phyloP scores from a whole-genome alignment of 2,797 vertebrate species.

The Gadopsis bispinosus region DNA sequence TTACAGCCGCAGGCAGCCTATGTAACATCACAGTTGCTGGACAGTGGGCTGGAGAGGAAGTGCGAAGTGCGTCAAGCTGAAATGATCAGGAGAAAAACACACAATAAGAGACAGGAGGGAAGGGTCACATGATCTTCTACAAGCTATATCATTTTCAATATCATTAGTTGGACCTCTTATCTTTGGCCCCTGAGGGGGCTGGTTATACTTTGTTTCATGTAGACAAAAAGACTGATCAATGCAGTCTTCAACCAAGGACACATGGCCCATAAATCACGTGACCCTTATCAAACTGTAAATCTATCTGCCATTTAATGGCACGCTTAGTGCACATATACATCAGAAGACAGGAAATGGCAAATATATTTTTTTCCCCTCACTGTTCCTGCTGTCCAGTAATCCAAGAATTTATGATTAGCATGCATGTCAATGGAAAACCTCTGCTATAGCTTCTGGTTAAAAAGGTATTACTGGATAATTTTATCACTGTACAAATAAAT shows the following conservation, averaged over 20 bases:
- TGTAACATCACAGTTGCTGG: conserved; percentile 69
- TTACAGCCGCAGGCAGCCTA: conserved; percentile 62
- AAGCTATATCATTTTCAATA: conserved; percentile 24
- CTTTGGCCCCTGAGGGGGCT: neutral
- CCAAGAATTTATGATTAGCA: conserved; percentile 3
- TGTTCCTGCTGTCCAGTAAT: neutral
- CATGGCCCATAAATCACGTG: conserved; percentile 34
- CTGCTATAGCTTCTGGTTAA: neutral
- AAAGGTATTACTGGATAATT: neutral
- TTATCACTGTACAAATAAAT: neutral
- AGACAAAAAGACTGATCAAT: conserved; percentile 24
- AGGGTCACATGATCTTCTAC: conserved; percentile 19
- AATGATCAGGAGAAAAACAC: conserved; percentile 61
- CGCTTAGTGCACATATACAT: conserved; percentile 15
- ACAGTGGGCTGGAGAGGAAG: conserved; percentile 60
- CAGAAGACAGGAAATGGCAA: conserved; percentile 3
- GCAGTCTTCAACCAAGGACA: conserved; percentile 47
- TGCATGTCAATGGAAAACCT: neutral
- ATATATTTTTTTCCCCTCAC: neutral
- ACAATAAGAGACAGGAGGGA: conserved; percentile 32
- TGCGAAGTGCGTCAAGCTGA: conserved; percentile 70
- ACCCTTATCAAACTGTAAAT: conserved; percentile 33
- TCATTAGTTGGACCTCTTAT: conserved; percentile 5
- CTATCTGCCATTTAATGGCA: conserved; percentile 15
- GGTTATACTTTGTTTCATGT: conserved; percentile 18